A percentile compares a stretch with the other conserved stretches of the same genome.
These are phyloP conservation scores for Thereva unica DNA, from an alignment of 2,888 invertebrate species.

Conservation along the genomic window DNA sequence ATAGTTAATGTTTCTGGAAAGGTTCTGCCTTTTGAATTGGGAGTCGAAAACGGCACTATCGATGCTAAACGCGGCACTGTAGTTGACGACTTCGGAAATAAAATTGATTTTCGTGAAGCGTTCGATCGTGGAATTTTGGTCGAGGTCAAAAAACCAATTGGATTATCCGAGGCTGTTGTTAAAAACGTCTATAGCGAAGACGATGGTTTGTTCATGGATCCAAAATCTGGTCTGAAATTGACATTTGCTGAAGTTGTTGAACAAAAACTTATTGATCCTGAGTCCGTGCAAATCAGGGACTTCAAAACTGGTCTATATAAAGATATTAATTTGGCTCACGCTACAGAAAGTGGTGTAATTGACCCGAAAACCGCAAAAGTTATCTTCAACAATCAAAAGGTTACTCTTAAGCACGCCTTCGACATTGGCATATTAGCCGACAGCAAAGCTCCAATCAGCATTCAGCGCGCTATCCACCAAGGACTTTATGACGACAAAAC, in stretches of 20 bases:
- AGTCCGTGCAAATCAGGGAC: slow-evolving; percentile 82
- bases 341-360: slow-evolving; percentile 74
- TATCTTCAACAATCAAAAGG: slow-evolving; percentile 65
- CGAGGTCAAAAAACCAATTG: slow-evolving; percentile 80
- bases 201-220: slow-evolving; percentile 82
- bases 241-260: slow-evolving; percentile 83
- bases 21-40: slow-evolving; percentile 80
- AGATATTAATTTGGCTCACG: slow-evolving; percentile 77
- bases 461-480: slow-evolving; percentile 84
- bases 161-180: slow-evolving; percentile 78
- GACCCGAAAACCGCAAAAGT: slow-evolving; percentile 73
- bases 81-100: slow-evolving; percentile 64
- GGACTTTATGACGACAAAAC: slow-evolving; percentile 80
- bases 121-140: slow-evolving; percentile 81
- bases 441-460: slow-evolving; percentile 77
- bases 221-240: slow-evolving; percentile 75
- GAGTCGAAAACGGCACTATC: slow-evolving; percentile 75
- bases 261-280: slow-evolving; percentile 78
- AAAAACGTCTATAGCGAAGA: slow-evolving; percentile 79
- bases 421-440: slow-evolving; percentile 79
- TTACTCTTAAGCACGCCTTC: slow-evolving; percentile 76
- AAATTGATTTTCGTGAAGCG: slow-evolving; percentile 80
- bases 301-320: slow-evolving; percentile 75
- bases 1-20: slow-evolving; percentile 81
- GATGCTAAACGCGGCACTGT: slow-evolving; percentile 76